Evolutionary conservation across 2,888 invertebrate species (phyloP).

Genomic region (Drosophila peninsularis): DNA sequence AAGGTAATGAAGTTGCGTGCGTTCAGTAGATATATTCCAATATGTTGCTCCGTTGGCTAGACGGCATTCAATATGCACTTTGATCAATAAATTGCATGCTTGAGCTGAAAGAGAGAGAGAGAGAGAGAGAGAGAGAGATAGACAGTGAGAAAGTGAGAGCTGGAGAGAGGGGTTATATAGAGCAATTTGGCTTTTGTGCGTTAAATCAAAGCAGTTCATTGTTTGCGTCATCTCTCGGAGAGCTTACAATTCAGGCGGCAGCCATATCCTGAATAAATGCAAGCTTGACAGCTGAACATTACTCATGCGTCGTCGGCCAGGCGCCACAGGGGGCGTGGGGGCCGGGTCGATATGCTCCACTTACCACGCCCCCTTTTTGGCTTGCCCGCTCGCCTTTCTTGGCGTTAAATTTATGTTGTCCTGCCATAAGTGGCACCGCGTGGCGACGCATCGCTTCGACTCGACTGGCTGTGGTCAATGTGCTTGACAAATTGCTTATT

Average conservation of each 20-base stretch:
- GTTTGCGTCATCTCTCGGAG: constrained; percentile 10
- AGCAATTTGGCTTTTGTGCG: neutral
- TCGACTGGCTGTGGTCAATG: constrained; percentile 73
- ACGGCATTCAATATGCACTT: constrained; percentile 3
- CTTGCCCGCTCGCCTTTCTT: constrained; percentile 51
- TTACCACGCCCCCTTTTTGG: neutral
- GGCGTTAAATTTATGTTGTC: constrained; percentile 77
- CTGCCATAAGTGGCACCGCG: constrained; percentile 74
- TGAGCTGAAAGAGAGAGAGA: neutral
- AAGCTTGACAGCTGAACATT: constrained; percentile 60
- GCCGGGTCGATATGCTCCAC: constrained; percentile 31
- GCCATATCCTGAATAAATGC: constrained; percentile 25
- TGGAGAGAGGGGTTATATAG: neutral
- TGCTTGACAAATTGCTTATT: constrained; percentile 82
- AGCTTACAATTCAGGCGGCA: constrained; percentile 13
- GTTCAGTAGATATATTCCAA: constrained; percentile 9
- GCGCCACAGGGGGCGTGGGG: neutral
- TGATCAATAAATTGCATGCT: neutral
- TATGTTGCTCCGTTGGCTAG: constrained; percentile 24
- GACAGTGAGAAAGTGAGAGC: neutral
- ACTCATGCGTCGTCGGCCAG: constrained; percentile 60
- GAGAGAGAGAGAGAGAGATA: neutral
- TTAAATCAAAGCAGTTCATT: constrained; percentile 28
- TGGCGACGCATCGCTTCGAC: constrained; percentile 25
- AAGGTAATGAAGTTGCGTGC: neutral